Base-by-base conservation (phyloP, 2,888 invertebrate species). In the Serrognathus titanus region DNA sequence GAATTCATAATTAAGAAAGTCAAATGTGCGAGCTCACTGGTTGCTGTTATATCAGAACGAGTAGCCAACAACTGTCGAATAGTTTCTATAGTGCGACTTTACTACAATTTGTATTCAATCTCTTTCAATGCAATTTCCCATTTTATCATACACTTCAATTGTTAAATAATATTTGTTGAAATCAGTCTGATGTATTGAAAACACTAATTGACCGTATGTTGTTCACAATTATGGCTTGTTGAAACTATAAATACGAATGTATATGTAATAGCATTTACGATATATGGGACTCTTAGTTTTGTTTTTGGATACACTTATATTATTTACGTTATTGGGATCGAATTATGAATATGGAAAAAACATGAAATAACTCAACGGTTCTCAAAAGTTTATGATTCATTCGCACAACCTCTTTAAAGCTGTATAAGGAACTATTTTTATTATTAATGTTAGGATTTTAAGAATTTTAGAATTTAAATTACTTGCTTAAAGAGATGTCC, bases 1-100 rank as follows among this genome's bases (percentile, higher is more conserved):
- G 63, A 65, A 64, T 65, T 60, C 58, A 63, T 63, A 66, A 65
- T 65, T 63, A 59, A 55, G 52, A 55, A 60, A 61, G 61, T 59
- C 58, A 63, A 64, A 59, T 59, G 63, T 60, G 61, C 59, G 53
- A 64, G 57, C 59, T 60, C 58, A 62, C 63, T 57, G 47, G 53
- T 53, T 50, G 55, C 45, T 49, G 49, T 55, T 55, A 45, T 50
- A 50, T 55, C 55, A 55, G 16, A 16, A 16, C 16, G 16, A 16
- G 16, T 16, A 16, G 16, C 16, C n/a, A 16, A 16, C 48, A 31
- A 31, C 24, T 31, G 24, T 31, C 24, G 24, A 31, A 31, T 31
- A 3, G 24, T 7, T 31, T 31, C 24, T 31, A 31, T 31, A 31
- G 24, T 31, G 6, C 24, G 24, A 31, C 24, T 24, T 6, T 24